Base-by-base conservation (phyloP, 92 coral and sea anemone genomes). In the Zoanthus sociatus region DNA sequence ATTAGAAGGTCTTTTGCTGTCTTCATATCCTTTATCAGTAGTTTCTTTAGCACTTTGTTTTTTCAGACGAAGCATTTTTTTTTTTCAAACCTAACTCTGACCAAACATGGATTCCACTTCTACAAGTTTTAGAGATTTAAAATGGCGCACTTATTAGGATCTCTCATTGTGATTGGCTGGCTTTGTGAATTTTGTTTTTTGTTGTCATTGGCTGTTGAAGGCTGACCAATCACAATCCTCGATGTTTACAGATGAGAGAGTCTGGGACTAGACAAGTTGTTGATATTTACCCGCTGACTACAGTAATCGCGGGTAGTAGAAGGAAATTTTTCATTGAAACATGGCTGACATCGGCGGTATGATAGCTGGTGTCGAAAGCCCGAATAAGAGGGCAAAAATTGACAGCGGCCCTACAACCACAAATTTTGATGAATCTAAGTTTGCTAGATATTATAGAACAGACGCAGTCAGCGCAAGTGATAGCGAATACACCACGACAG, bases 371-470 rank as follows among this genome's bases (percentile, higher is more conserved):
- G 93, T 95, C 89, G 99, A 97, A 89, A 95, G 97, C 92, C 99
- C 99, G 74, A 94, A 97, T 89, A 97, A 97, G 90, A 95, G 98
- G 97, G 98, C 99, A 67, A 97, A 97, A 91, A 97, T 97, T 92
- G 99, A 97, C 92, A 94, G 95, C 68, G 98, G 97, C 91, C 94
- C 93, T 67, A 92, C 92, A 92, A 92, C 95, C 87, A 93, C 97
- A 42, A 94, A 97, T 92, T 97, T 97, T 94, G 98, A 95, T 91
- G 99, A 97, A 86, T 97, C 99, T 64, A 97, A 97, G 92, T 97
- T 97, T 90, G 99, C 98, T 89, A 96, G 98, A 91, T 97, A 93
- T 92, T 97, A 97, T 92, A 97, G 98, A 90, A 95, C 99, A 75
- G 99, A 94, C 87, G 90, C 94, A 89, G 95, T 89, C 76, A 87